Base-by-base conservation (phyloP, 2,113 vertebrate species). In the Gobiocypris rarus region DNA sequence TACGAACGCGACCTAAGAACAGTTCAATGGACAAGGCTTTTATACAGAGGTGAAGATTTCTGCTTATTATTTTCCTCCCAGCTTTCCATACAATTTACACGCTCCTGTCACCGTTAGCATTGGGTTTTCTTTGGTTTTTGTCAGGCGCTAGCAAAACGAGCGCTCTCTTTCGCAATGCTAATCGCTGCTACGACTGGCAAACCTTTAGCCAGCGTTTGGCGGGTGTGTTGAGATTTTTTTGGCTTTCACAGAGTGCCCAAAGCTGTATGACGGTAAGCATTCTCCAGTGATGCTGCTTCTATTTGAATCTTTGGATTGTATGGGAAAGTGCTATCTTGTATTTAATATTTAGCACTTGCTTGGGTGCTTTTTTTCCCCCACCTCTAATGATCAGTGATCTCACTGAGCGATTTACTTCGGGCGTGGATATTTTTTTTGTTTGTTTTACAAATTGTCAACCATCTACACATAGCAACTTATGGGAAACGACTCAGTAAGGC, bases 281-380 rank as follows among this genome's bases (percentile, higher is more conserved):
- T 84, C 75, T 77, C n/a, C 26, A 70, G 52, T 84, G 83, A 56
- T 58, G 59, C 80, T 83, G 10, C 5, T 79, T 79, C 75, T 80
- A 45, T 69, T 84, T 82, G 75, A 82, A 86, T 67, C 73, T 82
- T 61, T 70, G 58, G 85, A 82, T 86, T 75, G 58, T 83, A 70
- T 70, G 83, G 48, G 67, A 82, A 86, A 50, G 85, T 84, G 85
- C 58, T 84, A 50, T 54, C 56, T 67, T 80, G 76, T 83, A 85
- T 87, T 85, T 85, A 69, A 81, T 81, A 82, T 86, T 82, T 69
- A 48, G 75, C 74, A 85, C 74, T 87, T 76, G 83, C 52, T 78
- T 61, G 70, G 59, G 74, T 86, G 63, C 79, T 74, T 28, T 50
- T 50, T 24, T 59, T 50, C 6, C 15, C 13, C 38, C 8, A 13